A percentile compares a stretch with the other conserved stretches of the same genome.
Conservation (phyloP, 2,113 vertebrate genomes). For the Tenrec ecaudatus region DNA sequence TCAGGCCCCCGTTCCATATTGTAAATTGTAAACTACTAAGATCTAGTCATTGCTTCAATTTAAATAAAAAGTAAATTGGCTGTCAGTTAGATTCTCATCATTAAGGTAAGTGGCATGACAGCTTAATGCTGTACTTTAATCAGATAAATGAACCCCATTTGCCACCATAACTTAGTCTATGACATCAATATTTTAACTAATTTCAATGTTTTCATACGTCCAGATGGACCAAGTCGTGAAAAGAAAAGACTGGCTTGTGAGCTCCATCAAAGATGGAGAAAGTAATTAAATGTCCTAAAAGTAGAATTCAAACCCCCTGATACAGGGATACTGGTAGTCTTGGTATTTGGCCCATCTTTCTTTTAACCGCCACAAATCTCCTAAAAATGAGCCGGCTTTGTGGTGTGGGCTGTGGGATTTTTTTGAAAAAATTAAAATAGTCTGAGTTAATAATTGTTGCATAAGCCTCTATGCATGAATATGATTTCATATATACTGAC, state of each 20-base stretch:
- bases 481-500: slow-evolving; percentile 5
- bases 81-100: slow-evolving; percentile 57
- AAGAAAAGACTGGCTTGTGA: not conserved
- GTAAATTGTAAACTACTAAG: slow-evolving; percentile 48
- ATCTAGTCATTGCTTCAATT: slow-evolving; percentile 52
- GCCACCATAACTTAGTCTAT: not conserved
- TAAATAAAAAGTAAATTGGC: slow-evolving; percentile 56
- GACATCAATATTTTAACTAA: slow-evolving; percentile 48
- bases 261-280: not conserved
- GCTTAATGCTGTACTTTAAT: slow-evolving; percentile 38
- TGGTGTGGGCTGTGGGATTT: not conserved
- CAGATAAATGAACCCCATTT: slow-evolving; percentile 1
- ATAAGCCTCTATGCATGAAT: not conserved
- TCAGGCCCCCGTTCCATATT: not conserved
- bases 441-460: not conserved
- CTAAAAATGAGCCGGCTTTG: not conserved
- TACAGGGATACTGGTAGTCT: not conserved
- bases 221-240: not conserved
- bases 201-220: not conserved
- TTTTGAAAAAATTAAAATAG: not conserved
- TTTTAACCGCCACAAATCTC: not conserved
- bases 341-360: not conserved
- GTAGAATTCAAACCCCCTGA: not conserved
- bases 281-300: not conserved
- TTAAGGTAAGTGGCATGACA: slow-evolving; percentile 40